These are phyloP conservation scores for Peromyscus leucopus DNA, from an alignment of 2,113 vertebrate genomes.

Conservation along the genomic window DNA sequence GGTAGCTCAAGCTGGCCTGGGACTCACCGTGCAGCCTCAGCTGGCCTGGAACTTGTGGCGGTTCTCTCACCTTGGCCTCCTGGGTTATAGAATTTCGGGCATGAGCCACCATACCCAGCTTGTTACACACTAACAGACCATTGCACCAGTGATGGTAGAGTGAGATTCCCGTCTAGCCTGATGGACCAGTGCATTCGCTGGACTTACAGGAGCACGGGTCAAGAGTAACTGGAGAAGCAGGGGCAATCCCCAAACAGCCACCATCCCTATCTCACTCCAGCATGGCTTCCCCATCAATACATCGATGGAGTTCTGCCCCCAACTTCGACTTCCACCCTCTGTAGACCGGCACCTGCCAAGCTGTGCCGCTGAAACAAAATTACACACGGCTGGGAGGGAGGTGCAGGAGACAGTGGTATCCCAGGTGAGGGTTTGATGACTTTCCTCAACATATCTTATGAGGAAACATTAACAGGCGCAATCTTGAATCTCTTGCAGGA, in stretches of 20 bases:
- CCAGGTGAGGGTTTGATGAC: neutral
- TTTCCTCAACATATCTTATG: too few species aligned
- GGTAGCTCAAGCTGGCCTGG: neutral
- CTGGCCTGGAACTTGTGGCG: neutral
- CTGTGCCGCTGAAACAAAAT: neutral
- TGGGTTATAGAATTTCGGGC: neutral
- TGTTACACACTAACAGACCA: neutral
- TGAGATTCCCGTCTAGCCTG: neutral
- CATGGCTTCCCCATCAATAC: neutral
- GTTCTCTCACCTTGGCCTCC: neutral
- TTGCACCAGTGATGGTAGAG: too few species aligned
- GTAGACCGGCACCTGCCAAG: neutral
- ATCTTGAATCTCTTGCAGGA: neutral
- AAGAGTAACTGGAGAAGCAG: neutral
- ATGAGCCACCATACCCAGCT: neutral
- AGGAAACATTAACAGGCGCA: too few species aligned
- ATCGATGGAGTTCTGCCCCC: neutral
- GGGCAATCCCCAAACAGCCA: neutral
- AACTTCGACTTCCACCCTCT: neutral
- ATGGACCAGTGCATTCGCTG: too few species aligned
- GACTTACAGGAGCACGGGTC: neutral
- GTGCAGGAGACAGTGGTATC: neutral
- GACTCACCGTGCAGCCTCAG: neutral
- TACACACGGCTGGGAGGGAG: neutral
- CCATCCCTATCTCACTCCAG: neutral